Percentiles rank a stretch among this genome's conserved stretches.
These are phyloP conservation scores for Brachycybe producta DNA, from an alignment of 2,888 invertebrate species.

Conservation along the genomic window DNA sequence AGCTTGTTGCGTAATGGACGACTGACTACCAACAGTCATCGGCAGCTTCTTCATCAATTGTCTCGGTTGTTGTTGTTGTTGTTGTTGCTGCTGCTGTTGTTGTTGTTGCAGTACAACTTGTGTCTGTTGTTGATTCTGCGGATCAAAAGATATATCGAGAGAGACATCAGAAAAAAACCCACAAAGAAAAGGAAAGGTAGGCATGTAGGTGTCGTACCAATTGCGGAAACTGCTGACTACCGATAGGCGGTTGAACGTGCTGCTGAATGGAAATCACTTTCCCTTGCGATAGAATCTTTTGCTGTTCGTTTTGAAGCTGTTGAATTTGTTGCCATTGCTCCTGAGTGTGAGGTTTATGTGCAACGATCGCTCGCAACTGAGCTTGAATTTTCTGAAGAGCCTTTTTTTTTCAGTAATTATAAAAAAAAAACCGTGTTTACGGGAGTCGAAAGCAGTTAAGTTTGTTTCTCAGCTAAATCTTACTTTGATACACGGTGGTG, in stretches of 20 bases:
- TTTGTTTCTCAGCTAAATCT: no score
- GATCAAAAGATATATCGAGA: slow-evolving; percentile 3
- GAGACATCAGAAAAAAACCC: no score
- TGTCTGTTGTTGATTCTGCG: slow-evolving; percentile 18
- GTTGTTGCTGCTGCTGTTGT: slow-evolving; percentile 13
- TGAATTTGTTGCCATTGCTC: slow-evolving; percentile 44
- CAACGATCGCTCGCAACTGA: slow-evolving; percentile 42
- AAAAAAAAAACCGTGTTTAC: no score
- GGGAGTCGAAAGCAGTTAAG: no score
- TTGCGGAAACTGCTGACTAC: slow-evolving; percentile 13
- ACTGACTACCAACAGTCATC: no score
- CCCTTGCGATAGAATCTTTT: slow-evolving; percentile 55
- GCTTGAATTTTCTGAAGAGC: slow-evolving; percentile 49
- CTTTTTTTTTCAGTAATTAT: slow-evolving; percentile 28
- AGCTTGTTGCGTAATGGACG: no score
- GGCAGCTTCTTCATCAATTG: no score
- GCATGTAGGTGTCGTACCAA: no score
- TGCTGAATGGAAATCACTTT: slow-evolving; percentile 49
- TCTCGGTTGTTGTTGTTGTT: slow-evolving; percentile 12
- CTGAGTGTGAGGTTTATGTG: slow-evolving; percentile 41
- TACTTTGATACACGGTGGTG: no score
- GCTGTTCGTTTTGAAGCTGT: slow-evolving; percentile 52
- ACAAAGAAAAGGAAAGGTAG: no score
- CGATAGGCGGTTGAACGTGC: slow-evolving; percentile 2
- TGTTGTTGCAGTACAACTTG: slow-evolving; percentile 8